phyloP scores from a whole-genome alignment of 2,888 invertebrate genomes.

The Aricia artaxerxes region DNA sequence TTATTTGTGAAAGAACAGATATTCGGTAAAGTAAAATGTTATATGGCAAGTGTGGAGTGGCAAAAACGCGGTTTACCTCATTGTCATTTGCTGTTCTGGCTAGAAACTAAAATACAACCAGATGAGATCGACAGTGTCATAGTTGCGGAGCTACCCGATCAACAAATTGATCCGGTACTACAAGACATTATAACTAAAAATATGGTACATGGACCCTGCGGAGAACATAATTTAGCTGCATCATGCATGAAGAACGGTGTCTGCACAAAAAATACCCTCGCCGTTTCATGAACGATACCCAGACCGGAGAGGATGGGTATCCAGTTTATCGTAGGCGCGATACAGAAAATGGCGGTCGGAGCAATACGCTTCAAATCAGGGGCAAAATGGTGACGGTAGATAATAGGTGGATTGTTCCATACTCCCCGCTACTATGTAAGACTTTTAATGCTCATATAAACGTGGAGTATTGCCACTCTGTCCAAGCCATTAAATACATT shows the following conservation, averaged over 20 bases:
- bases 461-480: conserved; percentile 55
- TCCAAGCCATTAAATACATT: conserved; percentile 53
- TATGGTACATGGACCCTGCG: conserved; percentile 45
- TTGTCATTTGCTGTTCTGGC: conserved; percentile 43
- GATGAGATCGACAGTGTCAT: conserved; percentile 44
- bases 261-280: conserved; percentile 45
- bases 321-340: conserved; percentile 41
- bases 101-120: conserved; percentile 39
- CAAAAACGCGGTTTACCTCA: conserved; percentile 45
- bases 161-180: conserved; percentile 36
- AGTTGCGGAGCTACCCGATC: conserved; percentile 45
- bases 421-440: conserved; percentile 39
- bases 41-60: conserved; percentile 43
- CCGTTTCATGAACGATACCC: conserved; percentile 41
- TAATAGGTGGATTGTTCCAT: conserved; percentile 42
- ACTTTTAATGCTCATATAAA: conserved; percentile 41
- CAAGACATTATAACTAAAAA: conserved; percentile 43
- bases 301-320: conserved; percentile 46
- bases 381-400: conserved; percentile 35
- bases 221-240: conserved; percentile 39
- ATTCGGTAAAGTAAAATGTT: conserved; percentile 29
- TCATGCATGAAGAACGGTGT: conserved; percentile 43
- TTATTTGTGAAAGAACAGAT: no score
- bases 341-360: conserved; percentile 32
- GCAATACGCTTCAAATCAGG: conserved; percentile 19